These are phyloP conservation scores for Dasysyrphus albostriatus DNA, from an alignment of 2,888 invertebrate species.

Conservation along the genomic window DNA sequence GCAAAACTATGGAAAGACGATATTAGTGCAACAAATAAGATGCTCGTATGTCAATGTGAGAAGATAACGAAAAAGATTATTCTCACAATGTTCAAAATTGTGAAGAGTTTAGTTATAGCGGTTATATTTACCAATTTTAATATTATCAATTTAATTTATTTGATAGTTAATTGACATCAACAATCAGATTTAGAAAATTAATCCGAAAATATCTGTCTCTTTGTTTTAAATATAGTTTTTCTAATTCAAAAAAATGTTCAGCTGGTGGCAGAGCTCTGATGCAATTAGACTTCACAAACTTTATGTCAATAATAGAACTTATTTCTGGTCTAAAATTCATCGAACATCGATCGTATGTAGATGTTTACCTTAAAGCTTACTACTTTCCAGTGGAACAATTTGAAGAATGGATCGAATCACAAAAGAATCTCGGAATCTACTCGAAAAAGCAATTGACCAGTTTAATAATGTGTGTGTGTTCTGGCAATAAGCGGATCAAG, in stretches of 20 bases:
- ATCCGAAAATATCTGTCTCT: not conserved
- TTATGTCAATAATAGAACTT: constrained; percentile 94
- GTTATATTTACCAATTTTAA: not conserved
- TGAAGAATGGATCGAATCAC: constrained; percentile 94
- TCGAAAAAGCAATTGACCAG: constrained; percentile 93
- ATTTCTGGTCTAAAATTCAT: constrained; percentile 93
- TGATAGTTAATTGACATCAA: not conserved
- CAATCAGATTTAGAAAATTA: not conserved
- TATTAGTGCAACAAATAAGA: too few relatives aligned
- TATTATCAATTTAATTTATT: not conserved
- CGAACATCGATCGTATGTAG: constrained; percentile 95
- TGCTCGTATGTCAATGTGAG: too few relatives aligned
- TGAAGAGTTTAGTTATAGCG: too few relatives aligned
- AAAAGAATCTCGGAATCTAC: constrained; percentile 94
- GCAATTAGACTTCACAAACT: constrained; percentile 98
- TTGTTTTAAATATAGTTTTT: constrained; percentile 85
- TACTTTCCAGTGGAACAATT: constrained; percentile 95
- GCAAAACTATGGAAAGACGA: too few relatives aligned
- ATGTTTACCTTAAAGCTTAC: constrained; percentile 97
- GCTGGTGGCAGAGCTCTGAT: constrained; percentile 98
- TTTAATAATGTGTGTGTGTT: constrained; percentile 93
- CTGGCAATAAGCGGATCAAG: constrained; percentile 93
- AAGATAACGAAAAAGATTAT: too few relatives aligned
- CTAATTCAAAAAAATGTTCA: constrained; percentile 96
- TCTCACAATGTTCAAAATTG: too few relatives aligned